These are phyloP conservation scores for Blastomussa wellsi DNA, from an alignment of 92 coral and sea anemone genomes.

Conservation along the genomic window DNA sequence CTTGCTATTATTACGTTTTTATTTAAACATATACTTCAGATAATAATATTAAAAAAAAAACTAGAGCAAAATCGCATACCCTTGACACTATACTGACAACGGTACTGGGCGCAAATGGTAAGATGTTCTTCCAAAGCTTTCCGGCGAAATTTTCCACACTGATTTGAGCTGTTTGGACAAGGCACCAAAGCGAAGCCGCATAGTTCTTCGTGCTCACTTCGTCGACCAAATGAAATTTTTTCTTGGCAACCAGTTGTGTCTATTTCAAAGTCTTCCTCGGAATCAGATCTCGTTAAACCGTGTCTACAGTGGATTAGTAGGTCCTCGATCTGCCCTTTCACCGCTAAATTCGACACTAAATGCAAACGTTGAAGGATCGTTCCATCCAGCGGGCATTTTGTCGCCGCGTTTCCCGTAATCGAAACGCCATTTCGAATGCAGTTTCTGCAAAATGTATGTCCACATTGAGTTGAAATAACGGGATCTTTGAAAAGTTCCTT, in stretches of 20 bases:
- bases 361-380: constrained; percentile 68
- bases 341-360: constrained; percentile 89
- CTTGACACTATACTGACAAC: constrained; percentile 77
- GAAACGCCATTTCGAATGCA: constrained; percentile 75
- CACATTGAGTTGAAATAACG: constrained; percentile 93
- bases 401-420: constrained; percentile 59
- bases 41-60: neutral
- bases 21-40: constrained; percentile 5
- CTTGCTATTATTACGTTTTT: neutral
- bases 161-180: constrained; percentile 98
- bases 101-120: constrained; percentile 78
- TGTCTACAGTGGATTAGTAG: constrained; percentile 89
- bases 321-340: constrained; percentile 93
- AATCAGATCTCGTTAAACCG: constrained; percentile 88
- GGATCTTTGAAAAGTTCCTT: constrained; percentile 85
- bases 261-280: constrained; percentile 88
- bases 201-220: constrained; percentile 83
- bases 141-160: constrained; percentile 93
- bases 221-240: constrained; percentile 72
- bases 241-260: constrained; percentile 91
- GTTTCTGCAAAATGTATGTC: constrained; percentile 93
- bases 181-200: constrained; percentile 86
- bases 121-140: constrained; percentile 82
- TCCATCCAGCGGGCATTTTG: constrained; percentile 87
- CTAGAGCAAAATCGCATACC: constrained; percentile 56